Conservation (phyloP, 2,888 invertebrate genomes). For the Oscheius myriophilus region DNA sequence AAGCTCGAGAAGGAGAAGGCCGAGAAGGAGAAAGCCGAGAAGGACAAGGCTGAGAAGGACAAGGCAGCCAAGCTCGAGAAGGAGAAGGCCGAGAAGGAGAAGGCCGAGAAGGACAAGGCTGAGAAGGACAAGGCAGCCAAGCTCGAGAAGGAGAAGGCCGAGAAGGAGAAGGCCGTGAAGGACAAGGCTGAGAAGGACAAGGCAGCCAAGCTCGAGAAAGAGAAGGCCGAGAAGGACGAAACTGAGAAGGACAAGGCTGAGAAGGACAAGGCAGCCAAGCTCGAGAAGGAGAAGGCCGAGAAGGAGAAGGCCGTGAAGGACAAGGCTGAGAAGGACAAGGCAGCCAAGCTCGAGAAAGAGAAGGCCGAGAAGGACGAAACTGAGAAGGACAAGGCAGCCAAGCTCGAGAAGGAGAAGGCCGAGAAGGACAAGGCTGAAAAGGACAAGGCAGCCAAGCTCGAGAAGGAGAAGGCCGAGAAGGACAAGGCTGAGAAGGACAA, state of each 20-base stretch:
- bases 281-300: conserved; percentile 5
- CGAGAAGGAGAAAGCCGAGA: conserved; percentile 28
- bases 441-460: conserved; percentile 26
- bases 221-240: conserved; percentile 18
- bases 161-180: conserved; percentile 19
- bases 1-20: conserved; percentile 21
- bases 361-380: conserved; percentile 13
- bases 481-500: conserved; percentile 29
- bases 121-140: conserved; percentile 23
- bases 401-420: neutral
- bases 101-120: conserved; percentile 15
- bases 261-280: conserved; percentile 14
- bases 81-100: conserved; percentile 13
- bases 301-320: conserved; percentile 17
- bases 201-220: conserved; percentile 25
- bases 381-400: conserved; percentile 20
- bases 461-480: conserved; percentile 27
- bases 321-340: conserved; percentile 8
- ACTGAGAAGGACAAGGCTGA: conserved; percentile 15
- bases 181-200: conserved; percentile 21
- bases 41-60: conserved; percentile 26
- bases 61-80: conserved; percentile 7
- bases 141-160: conserved; percentile 18
- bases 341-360: neutral
- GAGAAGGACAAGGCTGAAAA: conserved; percentile 21